phyloP scores from a whole-genome alignment of 2,888 invertebrate species.

The Eristalis tenax region DNA sequence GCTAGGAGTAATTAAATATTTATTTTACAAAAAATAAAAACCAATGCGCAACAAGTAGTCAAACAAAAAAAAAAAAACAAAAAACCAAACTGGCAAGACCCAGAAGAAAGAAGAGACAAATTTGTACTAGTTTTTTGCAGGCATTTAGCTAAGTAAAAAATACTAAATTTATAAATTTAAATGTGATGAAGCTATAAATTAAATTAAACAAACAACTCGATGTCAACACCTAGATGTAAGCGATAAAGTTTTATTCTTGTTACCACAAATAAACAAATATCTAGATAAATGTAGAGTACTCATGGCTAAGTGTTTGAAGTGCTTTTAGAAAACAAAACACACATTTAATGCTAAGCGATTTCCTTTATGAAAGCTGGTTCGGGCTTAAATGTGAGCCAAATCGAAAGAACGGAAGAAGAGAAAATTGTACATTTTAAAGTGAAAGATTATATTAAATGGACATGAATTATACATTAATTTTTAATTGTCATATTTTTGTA shows the following conservation, averaged over 20 bases:
- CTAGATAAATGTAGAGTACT: constrained; percentile 37
- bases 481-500: constrained; percentile 67
- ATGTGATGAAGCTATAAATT: constrained; percentile 45
- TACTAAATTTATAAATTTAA: constrained; percentile 42
- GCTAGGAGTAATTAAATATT: constrained; percentile 69
- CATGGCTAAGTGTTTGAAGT: constrained; percentile 45
- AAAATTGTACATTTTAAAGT: neutral
- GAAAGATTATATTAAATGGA: constrained; percentile 3
- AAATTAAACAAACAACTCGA: neutral
- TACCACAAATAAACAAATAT: constrained; percentile 47
- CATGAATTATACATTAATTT: constrained; percentile 55
- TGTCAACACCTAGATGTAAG: constrained; percentile 19
- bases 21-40: constrained; percentile 49
- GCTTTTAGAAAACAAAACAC: constrained; percentile 19
- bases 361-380: neutral
- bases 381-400: neutral
- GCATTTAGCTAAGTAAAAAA: constrained; percentile 58
- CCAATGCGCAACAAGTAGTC: constrained; percentile 66
- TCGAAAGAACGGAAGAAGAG: neutral
- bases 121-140: constrained; percentile 52
- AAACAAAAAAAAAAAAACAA: neutral
- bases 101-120: neutral
- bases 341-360: constrained; percentile 12
- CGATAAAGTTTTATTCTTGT: constrained; percentile 69
- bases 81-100: neutral